Percentiles rank a stretch among this genome's conserved stretches.
Conservation (phyloP, 1,140 invertebrate species). For the Heliconius melpomene region DNA sequence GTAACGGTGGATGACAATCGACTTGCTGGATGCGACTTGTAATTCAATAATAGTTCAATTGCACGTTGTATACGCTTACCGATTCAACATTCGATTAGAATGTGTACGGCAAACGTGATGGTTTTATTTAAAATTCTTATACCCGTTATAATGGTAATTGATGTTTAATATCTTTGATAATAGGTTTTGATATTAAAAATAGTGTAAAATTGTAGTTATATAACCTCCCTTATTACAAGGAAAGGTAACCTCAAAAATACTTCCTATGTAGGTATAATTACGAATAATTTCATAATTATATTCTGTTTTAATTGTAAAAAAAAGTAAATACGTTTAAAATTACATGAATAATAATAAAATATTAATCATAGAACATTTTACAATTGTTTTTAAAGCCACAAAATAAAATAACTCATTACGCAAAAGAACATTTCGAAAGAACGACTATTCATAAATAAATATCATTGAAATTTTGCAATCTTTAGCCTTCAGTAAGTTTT, state of each 20-base stretch:
- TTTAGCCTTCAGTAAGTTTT: conserved; percentile 18
- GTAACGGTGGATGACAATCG: conserved; percentile 25
- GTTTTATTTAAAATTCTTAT: neutral
- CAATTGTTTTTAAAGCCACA: no score
- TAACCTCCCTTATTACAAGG: no score
- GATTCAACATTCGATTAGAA: conserved; percentile 1
- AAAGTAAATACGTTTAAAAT: no score
- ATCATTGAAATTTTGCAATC: conserved; percentile 20
- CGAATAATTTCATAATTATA: no score
- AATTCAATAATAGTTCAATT: conserved; percentile 25
- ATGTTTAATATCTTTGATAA: neutral
- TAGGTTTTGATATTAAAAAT: no score
- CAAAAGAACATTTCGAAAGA: neutral
- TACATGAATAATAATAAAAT: no score
- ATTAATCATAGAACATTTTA: no score
- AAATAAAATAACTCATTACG: neutral
- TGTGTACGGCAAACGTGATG: neutral
- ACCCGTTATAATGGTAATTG: neutral
- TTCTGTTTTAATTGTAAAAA: no score
- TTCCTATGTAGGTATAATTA: no score
- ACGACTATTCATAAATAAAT: neutral
- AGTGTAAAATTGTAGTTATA: no score
- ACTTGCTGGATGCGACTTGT: conserved; percentile 18
- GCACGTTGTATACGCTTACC: conserved; percentile 11
- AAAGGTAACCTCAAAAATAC: no score